Percentiles rank a stretch among this genome's conserved stretches.
phyloP scores from a whole-genome alignment of 2,797 vertebrate genomes.

The Peromyscus nudipes region DNA sequence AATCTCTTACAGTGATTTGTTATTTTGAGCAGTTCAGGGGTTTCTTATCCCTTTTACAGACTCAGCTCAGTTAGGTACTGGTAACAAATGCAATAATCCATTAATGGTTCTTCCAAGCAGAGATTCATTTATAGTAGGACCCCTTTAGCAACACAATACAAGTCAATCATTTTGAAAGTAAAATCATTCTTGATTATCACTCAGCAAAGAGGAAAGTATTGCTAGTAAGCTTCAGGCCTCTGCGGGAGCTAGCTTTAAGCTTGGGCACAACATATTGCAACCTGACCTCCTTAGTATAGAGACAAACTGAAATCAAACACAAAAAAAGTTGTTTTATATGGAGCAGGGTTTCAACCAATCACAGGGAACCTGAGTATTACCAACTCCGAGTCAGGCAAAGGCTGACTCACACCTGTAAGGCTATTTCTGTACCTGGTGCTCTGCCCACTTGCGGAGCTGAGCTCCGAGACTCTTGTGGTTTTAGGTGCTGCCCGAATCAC shows the following conservation, averaged over 20 bases:
- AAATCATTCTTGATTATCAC: background rate
- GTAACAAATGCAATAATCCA: background rate
- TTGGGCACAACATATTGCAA: background rate
- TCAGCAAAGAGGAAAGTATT: background rate
- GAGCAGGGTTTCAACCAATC: no score
- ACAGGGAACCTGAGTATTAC: background rate
- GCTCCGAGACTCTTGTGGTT: background rate
- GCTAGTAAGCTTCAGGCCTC: background rate
- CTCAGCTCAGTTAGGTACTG: background rate
- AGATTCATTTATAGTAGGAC: background rate
- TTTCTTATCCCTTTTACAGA: background rate
- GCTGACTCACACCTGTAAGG: background rate
- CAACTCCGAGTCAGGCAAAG: background rate
- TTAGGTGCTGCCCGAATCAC: background rate
- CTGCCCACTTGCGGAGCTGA: background rate
- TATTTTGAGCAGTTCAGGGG: background rate
- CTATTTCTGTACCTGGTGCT: background rate
- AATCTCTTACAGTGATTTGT: background rate
- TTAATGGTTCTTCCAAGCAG: background rate
- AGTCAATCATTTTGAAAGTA: constrained; percentile 17
- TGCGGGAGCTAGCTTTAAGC: background rate
- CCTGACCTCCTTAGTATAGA: background rate
- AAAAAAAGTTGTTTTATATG: background rate
- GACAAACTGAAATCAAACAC: background rate
- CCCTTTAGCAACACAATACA: background rate